phyloP scores from a whole-genome alignment of 2,888 invertebrate species.

The Torymus texanus region DNA sequence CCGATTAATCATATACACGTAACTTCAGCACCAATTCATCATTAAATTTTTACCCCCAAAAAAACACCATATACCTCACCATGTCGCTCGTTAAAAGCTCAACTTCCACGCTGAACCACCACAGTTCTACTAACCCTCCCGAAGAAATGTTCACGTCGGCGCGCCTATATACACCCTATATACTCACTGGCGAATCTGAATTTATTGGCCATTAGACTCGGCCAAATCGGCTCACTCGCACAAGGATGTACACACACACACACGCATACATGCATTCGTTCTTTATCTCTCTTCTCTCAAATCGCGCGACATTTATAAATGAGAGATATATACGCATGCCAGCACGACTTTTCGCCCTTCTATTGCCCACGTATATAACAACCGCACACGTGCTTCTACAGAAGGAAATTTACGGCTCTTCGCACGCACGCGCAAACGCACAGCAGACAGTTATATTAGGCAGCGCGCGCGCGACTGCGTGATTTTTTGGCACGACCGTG shows the following conservation, averaged over 20 bases:
- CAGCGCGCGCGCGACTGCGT: background rate
- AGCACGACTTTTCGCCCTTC: background rate
- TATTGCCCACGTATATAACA: too few species aligned
- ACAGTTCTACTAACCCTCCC: too few species aligned
- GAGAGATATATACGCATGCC: background rate
- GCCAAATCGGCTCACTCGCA: background rate
- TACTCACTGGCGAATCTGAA: background rate
- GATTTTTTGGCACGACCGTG: too few species aligned
- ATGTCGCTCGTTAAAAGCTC: too few species aligned
- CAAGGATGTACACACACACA: background rate
- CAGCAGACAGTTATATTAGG: constrained; percentile 54
- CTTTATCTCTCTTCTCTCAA: background rate
- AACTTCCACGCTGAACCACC: too few species aligned
- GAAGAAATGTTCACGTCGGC: too few species aligned
- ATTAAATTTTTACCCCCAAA: too few species aligned
- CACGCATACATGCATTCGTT: background rate
- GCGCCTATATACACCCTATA: too few species aligned
- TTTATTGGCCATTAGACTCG: constrained; percentile 36
- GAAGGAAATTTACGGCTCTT: constrained; percentile 33
- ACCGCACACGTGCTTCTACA: too few species aligned
- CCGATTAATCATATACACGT: too few species aligned
- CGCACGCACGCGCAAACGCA: background rate
- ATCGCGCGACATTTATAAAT: constrained; percentile 42
- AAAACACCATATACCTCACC: too few species aligned
- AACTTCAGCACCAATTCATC: too few species aligned